Evolutionary conservation across 2,888 invertebrate species (phyloP).

Genomic region (Scaptomyza polygonia): DNA sequence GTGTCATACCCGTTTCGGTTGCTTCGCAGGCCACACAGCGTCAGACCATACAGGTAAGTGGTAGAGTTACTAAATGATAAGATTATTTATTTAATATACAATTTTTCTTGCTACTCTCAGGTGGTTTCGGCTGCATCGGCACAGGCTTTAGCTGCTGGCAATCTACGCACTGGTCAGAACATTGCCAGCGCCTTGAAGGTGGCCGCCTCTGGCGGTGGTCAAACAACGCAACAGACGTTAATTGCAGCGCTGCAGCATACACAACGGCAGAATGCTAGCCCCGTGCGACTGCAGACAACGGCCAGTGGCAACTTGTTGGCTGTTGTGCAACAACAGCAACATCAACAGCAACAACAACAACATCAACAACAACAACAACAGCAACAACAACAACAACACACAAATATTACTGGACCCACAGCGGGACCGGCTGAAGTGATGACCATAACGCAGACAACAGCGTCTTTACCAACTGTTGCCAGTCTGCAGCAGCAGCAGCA

Average conservation of each 20-base stretch:
- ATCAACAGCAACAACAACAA: conserved; percentile 84
- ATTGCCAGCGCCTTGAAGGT: conserved; percentile 86
- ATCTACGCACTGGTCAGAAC: conserved; percentile 85
- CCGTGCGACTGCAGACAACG: conserved; percentile 86
- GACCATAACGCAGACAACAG: conserved; percentile 79
- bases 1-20: conserved; percentile 89
- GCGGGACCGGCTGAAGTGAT: conserved; percentile 80
- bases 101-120: conserved; percentile 68
- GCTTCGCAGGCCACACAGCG: conserved; percentile 85
- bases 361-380: conserved; percentile 79
- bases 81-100: conserved; percentile 1
- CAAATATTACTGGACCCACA: conserved; percentile 59
- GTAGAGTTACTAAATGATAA: not conserved
- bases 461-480: conserved; percentile 57
- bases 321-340: conserved; percentile 86
- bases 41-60: conserved; percentile 86
- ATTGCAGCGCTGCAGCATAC: conserved; percentile 86
- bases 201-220: conserved; percentile 78
- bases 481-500: conserved; percentile 73
- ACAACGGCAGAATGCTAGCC: conserved; percentile 86
- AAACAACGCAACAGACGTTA: conserved; percentile 85
- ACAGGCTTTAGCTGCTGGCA: conserved; percentile 85
- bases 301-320: conserved; percentile 86
- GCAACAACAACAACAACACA: conserved; percentile 32
- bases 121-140: conserved; percentile 86